Evolutionary conservation across 1,140 invertebrate genomes (phyloP).

Genomic region (Melitaea cinxia): DNA sequence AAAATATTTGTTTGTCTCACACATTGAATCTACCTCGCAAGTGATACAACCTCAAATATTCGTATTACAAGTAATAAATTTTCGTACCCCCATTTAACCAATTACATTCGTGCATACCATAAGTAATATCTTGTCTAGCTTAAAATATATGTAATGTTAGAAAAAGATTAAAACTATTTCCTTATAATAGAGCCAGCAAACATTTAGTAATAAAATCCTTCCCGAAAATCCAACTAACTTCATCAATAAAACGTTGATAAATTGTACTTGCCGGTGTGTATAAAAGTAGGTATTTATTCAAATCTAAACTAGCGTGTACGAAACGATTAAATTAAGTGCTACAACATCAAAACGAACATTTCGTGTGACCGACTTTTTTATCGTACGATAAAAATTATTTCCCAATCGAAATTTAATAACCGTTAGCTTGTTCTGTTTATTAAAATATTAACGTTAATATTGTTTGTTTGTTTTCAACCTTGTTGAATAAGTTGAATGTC

Average conservation of each 20-base stretch:
- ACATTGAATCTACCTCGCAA: too few relatives aligned
- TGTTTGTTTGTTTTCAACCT: not conserved
- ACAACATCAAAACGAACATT: constrained; percentile 18
- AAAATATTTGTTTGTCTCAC: too few relatives aligned
- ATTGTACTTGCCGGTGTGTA: not conserved
- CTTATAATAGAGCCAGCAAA: too few relatives aligned
- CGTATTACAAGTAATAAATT: too few relatives aligned
- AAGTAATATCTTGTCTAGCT: too few relatives aligned
- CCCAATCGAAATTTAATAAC: constrained; percentile 19
- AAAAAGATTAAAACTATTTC: too few relatives aligned
- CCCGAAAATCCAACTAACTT: not conserved
- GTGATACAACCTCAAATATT: too few relatives aligned
- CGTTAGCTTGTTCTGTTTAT: constrained; percentile 1
- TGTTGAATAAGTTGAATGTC: not conserved
- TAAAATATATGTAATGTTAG: too few relatives aligned
- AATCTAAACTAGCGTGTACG: constrained; percentile 14
- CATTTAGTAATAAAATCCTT: too few relatives aligned
- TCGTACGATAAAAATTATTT: constrained; percentile 15
- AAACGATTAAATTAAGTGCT: constrained; percentile 21
- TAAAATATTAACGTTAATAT: not conserved
- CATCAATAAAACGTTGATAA: not conserved
- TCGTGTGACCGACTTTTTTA: constrained; percentile 4
- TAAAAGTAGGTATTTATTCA: not conserved
- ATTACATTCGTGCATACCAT: too few relatives aligned
- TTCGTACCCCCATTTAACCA: too few relatives aligned